A percentile compares a stretch with the other conserved stretches of the same genome.
phyloP scores from a whole-genome alignment of 2,888 invertebrate genomes.

The Eledone cirrhosa region DNA sequence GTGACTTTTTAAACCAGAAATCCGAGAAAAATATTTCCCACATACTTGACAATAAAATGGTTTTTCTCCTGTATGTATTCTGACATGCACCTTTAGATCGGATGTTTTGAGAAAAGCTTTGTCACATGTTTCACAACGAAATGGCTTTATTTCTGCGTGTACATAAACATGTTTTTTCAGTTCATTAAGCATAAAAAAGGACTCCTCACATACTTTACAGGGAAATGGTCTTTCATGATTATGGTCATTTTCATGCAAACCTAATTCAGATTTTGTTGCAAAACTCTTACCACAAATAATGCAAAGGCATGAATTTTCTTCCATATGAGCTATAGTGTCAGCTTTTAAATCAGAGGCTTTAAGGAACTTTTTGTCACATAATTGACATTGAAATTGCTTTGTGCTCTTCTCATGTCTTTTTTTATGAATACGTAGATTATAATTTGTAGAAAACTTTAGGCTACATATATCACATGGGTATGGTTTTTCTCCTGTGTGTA shows the following conservation, averaged over 20 bases:
- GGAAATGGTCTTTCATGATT: neutral
- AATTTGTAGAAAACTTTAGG: neutral
- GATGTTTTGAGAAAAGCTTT: too few relatives aligned
- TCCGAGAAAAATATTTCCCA: too few relatives aligned
- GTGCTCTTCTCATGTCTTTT: neutral
- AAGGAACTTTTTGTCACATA: neutral
- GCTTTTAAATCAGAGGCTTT: neutral
- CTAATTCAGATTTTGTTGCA: neutral
- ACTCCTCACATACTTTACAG: neutral
- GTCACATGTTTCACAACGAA: too few relatives aligned
- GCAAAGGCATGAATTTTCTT: conserved; percentile 9
- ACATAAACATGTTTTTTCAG: too few relatives aligned
- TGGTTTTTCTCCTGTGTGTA: conserved; percentile 4
- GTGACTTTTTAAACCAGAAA: too few relatives aligned
- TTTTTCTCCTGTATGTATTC: too few relatives aligned
- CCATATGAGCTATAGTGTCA: neutral
- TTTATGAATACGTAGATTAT: neutral
- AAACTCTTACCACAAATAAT: neutral
- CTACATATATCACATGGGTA: conserved; percentile 11
- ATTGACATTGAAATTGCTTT: neutral
- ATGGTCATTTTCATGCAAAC: neutral
- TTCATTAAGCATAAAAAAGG: too few relatives aligned
- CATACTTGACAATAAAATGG: too few relatives aligned
- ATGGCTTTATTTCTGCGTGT: too few relatives aligned
- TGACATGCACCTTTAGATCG: too few relatives aligned